phyloP scores from a whole-genome alignment of 2,113 vertebrate species.

The Clarias gariepinus region DNA sequence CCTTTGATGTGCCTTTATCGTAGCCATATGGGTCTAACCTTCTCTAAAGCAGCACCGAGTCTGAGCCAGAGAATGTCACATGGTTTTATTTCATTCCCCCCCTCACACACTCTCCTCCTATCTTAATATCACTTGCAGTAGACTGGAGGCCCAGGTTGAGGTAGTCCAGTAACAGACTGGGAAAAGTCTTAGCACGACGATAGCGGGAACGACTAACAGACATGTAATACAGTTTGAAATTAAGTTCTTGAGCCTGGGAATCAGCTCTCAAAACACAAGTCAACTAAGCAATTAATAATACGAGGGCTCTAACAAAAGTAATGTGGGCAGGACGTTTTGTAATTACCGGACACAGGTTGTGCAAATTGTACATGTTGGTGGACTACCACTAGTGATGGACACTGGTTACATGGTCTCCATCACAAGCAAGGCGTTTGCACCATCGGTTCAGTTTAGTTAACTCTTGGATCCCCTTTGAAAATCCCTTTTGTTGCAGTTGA shows the following conservation, averaged over 20 bases:
- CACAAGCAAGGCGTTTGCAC: too few relatives aligned
- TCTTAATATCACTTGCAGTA: slow-evolving; percentile 36
- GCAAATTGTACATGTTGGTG: too few relatives aligned
- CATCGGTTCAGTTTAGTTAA: too few relatives aligned
- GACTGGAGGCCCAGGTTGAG: slow-evolving; percentile 14
- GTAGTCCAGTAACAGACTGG: background rate
- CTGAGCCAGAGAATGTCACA: slow-evolving; percentile 35
- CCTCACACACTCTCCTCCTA: slow-evolving; percentile 12
- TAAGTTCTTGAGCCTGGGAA: background rate
- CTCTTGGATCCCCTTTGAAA: too few relatives aligned
- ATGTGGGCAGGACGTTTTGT: too few relatives aligned
- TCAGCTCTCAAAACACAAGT: background rate
- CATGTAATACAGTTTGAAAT: background rate
- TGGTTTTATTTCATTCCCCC: slow-evolving; percentile 37
- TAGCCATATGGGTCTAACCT: slow-evolving; percentile 73
- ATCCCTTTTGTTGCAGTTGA: too few relatives aligned
- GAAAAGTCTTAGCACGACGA: background rate
- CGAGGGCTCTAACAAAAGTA: too few relatives aligned
- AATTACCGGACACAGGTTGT: too few relatives aligned
- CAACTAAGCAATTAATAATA: background rate
- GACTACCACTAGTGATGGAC: too few relatives aligned
- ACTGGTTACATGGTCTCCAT: too few relatives aligned
- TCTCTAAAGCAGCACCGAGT: slow-evolving; percentile 70
- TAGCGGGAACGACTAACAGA: background rate
- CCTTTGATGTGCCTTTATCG: slow-evolving; percentile 81